These are phyloP conservation scores for Azemiops feae DNA, from an alignment of 2,113 vertebrate species.

Conservation along the genomic window DNA sequence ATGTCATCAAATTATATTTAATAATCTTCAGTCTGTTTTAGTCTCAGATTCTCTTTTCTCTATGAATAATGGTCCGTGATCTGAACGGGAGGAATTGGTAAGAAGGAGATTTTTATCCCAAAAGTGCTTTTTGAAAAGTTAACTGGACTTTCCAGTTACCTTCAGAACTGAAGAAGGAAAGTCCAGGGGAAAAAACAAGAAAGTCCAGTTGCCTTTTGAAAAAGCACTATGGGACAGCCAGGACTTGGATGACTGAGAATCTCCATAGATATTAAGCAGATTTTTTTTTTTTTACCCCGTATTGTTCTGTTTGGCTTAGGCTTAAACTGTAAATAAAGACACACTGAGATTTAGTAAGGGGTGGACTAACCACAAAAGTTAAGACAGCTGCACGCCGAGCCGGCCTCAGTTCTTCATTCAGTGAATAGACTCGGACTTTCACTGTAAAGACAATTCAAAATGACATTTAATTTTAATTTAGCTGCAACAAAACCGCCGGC, in stretches of 20 bases:
- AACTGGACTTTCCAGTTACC: background rate
- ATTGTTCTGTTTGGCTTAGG: background rate
- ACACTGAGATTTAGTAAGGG: constrained; percentile 19
- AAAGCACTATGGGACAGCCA: too few species aligned
- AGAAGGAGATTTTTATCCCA: background rate
- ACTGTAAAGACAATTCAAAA: constrained; percentile 67
- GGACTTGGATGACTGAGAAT: too few species aligned
- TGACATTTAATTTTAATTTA: background rate
- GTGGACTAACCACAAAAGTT: constrained; percentile 81
- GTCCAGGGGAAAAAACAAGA: too few species aligned
- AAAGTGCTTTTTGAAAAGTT: background rate
- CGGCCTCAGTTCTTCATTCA: constrained; percentile 85
- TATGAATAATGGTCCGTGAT: background rate
- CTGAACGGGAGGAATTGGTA: background rate
- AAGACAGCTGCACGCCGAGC: constrained; percentile 78
- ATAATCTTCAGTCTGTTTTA: background rate
- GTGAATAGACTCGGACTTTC: constrained; percentile 84
- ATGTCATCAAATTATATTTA: background rate
- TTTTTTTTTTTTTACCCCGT: background rate
- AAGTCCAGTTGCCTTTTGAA: too few species aligned
- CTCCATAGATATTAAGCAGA: background rate
- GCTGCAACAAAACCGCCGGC: background rate
- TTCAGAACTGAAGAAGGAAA: too few species aligned
- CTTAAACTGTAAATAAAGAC: background rate
- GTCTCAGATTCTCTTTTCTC: background rate